Evolutionary conservation across 2,888 invertebrate genomes (phyloP), one percentile per base, ranked within the genome.

Genomic region (Eutolmus rufibarbis): DNA sequence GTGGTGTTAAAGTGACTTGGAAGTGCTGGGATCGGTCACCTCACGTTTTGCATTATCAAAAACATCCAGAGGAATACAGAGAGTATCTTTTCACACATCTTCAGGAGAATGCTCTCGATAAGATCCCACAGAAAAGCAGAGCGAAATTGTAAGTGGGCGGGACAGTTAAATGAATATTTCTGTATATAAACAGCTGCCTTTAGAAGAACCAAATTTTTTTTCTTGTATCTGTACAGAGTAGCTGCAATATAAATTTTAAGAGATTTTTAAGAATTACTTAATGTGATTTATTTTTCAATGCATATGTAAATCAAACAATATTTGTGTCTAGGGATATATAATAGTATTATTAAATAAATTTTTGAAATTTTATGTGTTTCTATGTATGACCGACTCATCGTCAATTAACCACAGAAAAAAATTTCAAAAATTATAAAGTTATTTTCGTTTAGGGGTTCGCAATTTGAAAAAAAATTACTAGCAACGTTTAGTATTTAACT

Each of bases 21-120:
- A 95, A 96, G 90, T 95, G 95, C 91, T 97, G 96, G 95, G 95
- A 96, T 37, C 93, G 94, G 88, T 96, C 97, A 0, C 94, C 95
- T 0, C 97, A 97, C 91, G 96, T 97, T 31, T 94, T 94, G 82
- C 96, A 96, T 90, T 94, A 94, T 89, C 92, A 93, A 28, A 93
- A 93, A 88, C 94, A 96, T 91, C 94, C 94, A 1, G 94, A 95
- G 87, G 95, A 95, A 90, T 96, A 96, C 91, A 92, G 94, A 37
- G 93, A 93, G 86, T 93, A 94, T 88, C 90, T 96, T 40, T 94
- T 94, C 88, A 93, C 93, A 56, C 96, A 95, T 90, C 91, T 96
- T 89, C 93, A 94, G 88, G 92, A 89, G 51, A 90, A 86, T 43
- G 86, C 74, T 23, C 14, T 85, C 28, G 85, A 43, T 8, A 85